Evolutionary conservation across 2,888 invertebrate genomes (phyloP).

Genomic region (Macrophya alboannulata): DNA sequence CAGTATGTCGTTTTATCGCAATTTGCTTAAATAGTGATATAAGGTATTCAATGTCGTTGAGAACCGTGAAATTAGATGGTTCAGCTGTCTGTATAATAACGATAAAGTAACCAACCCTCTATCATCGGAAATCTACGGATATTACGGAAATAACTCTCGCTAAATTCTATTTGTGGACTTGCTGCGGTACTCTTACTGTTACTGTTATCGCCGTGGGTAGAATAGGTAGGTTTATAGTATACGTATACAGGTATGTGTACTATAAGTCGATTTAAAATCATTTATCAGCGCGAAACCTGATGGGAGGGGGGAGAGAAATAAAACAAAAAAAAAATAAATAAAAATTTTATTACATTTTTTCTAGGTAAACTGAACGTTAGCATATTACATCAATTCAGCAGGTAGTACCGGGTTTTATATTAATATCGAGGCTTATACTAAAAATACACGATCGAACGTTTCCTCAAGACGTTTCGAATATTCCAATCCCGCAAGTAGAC

Average conservation of each 20-base stretch:
- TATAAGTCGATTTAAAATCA: constrained; percentile 29
- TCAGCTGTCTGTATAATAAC: constrained; percentile 34
- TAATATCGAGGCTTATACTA: constrained; percentile 24
- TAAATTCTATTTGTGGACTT: constrained; percentile 40
- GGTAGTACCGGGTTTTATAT: constrained; percentile 24
- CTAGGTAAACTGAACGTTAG: not conserved
- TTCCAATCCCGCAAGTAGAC: not conserved
- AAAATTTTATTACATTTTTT: constrained; percentile 33
- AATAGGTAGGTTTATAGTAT: not conserved
- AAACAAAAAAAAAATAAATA: not conserved
- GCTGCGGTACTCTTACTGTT: not conserved
- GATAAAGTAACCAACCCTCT: constrained; percentile 10
- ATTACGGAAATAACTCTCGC: constrained; percentile 34
- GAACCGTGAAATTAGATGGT: constrained; percentile 40
- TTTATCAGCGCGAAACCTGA: constrained; percentile 18
- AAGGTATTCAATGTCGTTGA: not conserved
- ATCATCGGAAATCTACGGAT: constrained; percentile 35
- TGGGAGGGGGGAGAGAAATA: not conserved
- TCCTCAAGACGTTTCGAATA: not conserved
- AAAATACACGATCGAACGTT: constrained; percentile 31
- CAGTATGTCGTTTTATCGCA: constrained; percentile 1
- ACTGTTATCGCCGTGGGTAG: constrained; percentile 11
- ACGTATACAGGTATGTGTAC: not conserved
- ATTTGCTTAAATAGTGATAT: not conserved
- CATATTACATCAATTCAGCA: constrained; percentile 43